phyloP scores from a whole-genome alignment of 2,888 invertebrate species.

The Drosophila infuscata region DNA sequence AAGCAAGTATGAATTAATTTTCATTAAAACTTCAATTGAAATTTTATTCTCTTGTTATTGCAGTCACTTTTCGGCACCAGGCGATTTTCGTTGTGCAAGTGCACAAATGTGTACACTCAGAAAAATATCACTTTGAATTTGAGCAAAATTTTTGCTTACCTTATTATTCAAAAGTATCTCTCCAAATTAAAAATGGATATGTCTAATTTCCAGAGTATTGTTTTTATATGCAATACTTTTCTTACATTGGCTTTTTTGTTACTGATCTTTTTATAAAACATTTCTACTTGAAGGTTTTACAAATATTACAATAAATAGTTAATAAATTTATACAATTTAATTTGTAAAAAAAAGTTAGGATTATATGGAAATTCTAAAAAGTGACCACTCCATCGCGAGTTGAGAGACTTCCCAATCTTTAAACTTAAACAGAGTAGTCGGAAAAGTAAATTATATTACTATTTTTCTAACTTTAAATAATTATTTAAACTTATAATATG shows the following conservation, averaged over 20 bases:
- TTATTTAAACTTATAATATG: not conserved
- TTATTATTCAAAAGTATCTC: not conserved
- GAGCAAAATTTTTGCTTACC: not conserved
- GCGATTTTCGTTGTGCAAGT: not conserved
- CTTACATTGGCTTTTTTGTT: not conserved
- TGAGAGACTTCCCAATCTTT: not conserved
- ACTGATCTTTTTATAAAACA: accelerated
- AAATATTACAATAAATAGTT: not conserved
- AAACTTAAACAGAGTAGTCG: not conserved
- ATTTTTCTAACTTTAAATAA: not conserved
- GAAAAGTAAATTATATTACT: not conserved
- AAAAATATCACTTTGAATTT: not conserved
- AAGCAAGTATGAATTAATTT: conserved; percentile 4
- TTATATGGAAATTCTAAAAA: too few species aligned
- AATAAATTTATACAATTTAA: not conserved
- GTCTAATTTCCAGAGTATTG: not conserved
- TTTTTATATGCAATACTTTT: too few species aligned
- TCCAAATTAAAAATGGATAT: not conserved
- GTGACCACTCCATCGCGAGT: too few species aligned
- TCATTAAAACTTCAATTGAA: not conserved
- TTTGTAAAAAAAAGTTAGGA: too few species aligned
- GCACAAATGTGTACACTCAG: not conserved
- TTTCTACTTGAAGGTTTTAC: not conserved
- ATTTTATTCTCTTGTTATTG: not conserved
- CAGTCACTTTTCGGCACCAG: not conserved